Evolutionary conservation across 53 echinoderm and acorn worm genomes (phyloP), one percentile per base, ranked within the genome.

Genomic region (Paelopatides confundens): DNA sequence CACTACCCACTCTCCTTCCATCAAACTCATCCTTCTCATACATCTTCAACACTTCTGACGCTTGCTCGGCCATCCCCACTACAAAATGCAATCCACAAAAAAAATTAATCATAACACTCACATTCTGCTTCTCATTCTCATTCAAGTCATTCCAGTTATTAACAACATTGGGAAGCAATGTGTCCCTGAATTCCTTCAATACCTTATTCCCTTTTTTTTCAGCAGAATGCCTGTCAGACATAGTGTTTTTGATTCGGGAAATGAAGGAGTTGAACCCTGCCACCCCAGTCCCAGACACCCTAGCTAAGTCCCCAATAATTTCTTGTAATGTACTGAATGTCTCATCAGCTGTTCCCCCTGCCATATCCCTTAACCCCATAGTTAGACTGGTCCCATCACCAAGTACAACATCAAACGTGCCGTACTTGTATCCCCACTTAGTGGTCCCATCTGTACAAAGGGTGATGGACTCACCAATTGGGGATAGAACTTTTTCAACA

Each of bases 381-480:
- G 87, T 81, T 15, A 86, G 91, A 66, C 67, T 71, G 8, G 86
- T 65, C 8, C 87, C 82, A 87, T 86, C 81, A 18, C 67, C 33
- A 76, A 87, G 40, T 3, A 52, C 48, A 7, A 91, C 58, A 64
- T 82, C 91, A 82, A 77, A n/a, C n/a, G n/a, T n/a, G n/a, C n/a
- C n/a, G n/a, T n/a, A n/a, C n/a, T n/a, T n/a, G n/a, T n/a, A n/a
- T 33, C 91, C 87, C 81, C 86, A 91, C 39, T 91, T 91, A 17
- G 87, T 87, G 77, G 91, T 91, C 70, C n/a, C n/a, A n/a, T n/a
- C n/a, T n/a, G n/a, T n/a, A n/a, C n/a, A n/a, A n/a, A n/a, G n/a
- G n/a, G n/a, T n/a, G n/a, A n/a, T n/a, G n/a, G n/a, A n/a, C n/a
- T n/a, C n/a, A n/a, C n/a, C n/a, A n/a, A n/a, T n/a, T 26, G 21